Conservation (phyloP, 2,113 vertebrate species). For the Vimba vimba region DNA sequence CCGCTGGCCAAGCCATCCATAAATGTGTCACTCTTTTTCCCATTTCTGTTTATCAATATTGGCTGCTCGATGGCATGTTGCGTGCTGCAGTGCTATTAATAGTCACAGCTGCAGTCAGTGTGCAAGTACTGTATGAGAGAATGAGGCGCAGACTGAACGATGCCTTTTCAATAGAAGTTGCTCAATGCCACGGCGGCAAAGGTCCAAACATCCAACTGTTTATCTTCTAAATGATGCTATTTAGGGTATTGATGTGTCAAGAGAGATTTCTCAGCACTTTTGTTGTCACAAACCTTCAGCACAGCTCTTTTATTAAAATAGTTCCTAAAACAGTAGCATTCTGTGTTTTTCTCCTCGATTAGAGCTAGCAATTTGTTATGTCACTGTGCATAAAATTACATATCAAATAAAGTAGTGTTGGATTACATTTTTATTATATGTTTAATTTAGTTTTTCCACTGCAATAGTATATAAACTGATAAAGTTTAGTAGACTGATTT, state of each 20-base stretch:
- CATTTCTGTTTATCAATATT: conserved; percentile 65
- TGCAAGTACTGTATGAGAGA: conserved; percentile 34
- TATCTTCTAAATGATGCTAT: background rate
- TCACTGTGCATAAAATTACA: background rate
- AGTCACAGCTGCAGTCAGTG: conserved; percentile 54
- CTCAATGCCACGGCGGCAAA: conserved; percentile 3
- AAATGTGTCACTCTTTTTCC: conserved; percentile 56
- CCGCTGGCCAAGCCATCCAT: conserved; percentile 51
- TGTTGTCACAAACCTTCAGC: background rate
- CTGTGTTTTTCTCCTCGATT: background rate
- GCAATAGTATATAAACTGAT: no score
- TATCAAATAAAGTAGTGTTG: conserved; percentile 8
- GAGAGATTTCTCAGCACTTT: background rate
- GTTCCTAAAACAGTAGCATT: background rate
- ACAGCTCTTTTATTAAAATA: background rate
- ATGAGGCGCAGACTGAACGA: background rate
- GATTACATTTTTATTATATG: no score
- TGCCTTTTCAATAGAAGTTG: background rate
- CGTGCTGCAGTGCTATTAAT: conserved; percentile 67
- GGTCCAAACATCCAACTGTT: background rate
- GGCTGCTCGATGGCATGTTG: conserved; percentile 59
- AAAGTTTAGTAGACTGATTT: no score
- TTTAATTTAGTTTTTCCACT: no score
- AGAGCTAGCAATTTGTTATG: background rate
- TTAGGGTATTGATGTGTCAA: conserved; percentile 2